These are phyloP conservation scores for Perodicticus potto DNA, from an alignment of 2,797 vertebrate genomes.

Conservation along the genomic window DNA sequence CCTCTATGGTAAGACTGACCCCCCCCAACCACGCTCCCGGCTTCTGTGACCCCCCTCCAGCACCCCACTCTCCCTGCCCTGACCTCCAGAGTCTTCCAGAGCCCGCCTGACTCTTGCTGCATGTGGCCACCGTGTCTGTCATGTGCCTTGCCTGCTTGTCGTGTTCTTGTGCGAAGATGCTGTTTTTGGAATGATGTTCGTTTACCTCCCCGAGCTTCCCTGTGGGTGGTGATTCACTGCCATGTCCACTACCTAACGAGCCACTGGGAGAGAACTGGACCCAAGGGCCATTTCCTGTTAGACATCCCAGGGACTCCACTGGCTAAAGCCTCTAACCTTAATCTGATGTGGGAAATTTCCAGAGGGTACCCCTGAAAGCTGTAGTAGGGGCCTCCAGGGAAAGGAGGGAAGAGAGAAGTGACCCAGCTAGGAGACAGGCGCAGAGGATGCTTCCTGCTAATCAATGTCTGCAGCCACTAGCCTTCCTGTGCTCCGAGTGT, in stretches of 20 bases:
- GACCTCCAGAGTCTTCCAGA: constrained; percentile 85
- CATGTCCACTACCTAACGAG: constrained; percentile 83
- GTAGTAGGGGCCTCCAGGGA: background rate
- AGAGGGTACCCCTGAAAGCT: background rate
- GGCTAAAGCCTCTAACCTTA: background rate
- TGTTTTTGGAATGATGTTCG: constrained; percentile 83
- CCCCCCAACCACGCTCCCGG: constrained; percentile 87
- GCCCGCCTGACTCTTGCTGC: constrained; percentile 88
- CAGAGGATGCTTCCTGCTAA: rapidly evolving
- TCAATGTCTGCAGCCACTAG: background rate
- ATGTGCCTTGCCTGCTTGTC: constrained; percentile 87
- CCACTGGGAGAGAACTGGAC: constrained; percentile 89
- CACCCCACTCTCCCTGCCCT: constrained; percentile 83
- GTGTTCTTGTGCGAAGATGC: constrained; percentile 85
- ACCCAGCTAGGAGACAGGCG: background rate
- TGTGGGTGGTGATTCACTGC: constrained; percentile 84
- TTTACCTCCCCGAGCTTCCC: constrained; percentile 81
- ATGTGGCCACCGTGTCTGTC: constrained; percentile 87
- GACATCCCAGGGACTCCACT: background rate
- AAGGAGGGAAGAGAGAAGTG: background rate
- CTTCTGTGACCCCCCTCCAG: constrained; percentile 87
- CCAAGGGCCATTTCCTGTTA: constrained; percentile 85
- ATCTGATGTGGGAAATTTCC: background rate
- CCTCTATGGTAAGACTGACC: constrained; percentile 99
- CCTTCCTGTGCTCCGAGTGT: background rate